Conservation (phyloP, 2,113 vertebrate genomes). For the Malaclemys terrapin region DNA sequence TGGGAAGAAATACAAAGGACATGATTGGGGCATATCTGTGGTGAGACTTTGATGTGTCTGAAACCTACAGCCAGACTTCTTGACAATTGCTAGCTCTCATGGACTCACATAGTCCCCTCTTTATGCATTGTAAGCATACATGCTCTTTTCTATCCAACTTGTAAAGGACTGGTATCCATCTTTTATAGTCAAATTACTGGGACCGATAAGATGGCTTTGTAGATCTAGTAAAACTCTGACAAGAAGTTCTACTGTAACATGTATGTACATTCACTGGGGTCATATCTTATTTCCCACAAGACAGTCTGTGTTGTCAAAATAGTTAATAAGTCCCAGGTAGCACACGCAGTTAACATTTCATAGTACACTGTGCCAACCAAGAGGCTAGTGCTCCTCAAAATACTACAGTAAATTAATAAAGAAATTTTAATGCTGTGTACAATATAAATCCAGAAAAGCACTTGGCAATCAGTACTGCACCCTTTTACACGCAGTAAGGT, state of each 20-base stretch:
- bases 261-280: not conserved
- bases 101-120: not conserved
- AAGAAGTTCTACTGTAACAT: not conserved
- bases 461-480: not conserved
- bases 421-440: not conserved
- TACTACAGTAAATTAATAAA: not conserved
- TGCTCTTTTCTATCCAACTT: not conserved
- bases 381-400: not conserved
- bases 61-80: not conserved
- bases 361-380: not conserved
- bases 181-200: not conserved
- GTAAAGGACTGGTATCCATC: not conserved
- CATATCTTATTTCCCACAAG: not conserved
- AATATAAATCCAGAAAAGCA: not conserved
- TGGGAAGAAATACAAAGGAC: not conserved
- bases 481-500: not conserved
- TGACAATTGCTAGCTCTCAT: not conserved
- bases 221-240: not conserved
- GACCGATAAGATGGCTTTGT: accelerated
- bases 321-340: not conserved
- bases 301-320: not conserved
- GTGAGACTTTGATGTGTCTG: not conserved
- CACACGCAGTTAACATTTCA: not conserved
- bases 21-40: not conserved
- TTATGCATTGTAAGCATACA: not conserved